Evolutionary conservation across 2,113 vertebrate genomes (phyloP).

Genomic region (Epinephelus lanceolatus): DNA sequence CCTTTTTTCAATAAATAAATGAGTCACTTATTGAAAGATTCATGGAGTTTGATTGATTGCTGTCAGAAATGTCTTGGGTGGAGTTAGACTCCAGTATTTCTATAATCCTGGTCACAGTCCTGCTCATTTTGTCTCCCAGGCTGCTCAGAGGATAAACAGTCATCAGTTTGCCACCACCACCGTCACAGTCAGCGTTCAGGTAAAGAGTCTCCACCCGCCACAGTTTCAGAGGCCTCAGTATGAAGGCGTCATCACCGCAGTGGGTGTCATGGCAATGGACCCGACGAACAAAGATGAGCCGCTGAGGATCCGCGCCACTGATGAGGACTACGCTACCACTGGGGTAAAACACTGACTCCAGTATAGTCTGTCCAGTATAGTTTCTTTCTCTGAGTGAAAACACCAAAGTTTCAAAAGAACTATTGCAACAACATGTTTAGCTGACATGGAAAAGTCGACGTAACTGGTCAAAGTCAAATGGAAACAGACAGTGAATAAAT

Average conservation of each 20-base stretch:
- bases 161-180: conserved; percentile 79
- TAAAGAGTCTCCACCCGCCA: conserved; percentile 75
- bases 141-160: conserved; percentile 78
- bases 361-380: not conserved
- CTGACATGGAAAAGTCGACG: too few relatives aligned
- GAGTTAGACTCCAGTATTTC: not conserved
- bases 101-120: not conserved
- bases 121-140: conserved; percentile 76
- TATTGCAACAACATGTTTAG: too few relatives aligned
- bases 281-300: conserved; percentile 54
- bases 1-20: not conserved
- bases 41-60: too few relatives aligned
- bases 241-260: conserved; percentile 47
- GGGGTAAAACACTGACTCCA: conserved; percentile 65
- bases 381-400: too few relatives aligned
- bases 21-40: not conserved
- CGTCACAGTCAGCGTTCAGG: conserved; percentile 80
- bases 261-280: conserved; percentile 78
- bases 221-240: conserved; percentile 78
- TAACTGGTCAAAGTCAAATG: too few relatives aligned
- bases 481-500: too few relatives aligned
- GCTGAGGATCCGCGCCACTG: conserved; percentile 74
- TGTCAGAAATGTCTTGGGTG: not conserved
- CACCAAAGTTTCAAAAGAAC: too few relatives aligned
- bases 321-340: conserved; percentile 66